phyloP scores from a whole-genome alignment of 2,888 invertebrate species.

The Mythimna impura region DNA sequence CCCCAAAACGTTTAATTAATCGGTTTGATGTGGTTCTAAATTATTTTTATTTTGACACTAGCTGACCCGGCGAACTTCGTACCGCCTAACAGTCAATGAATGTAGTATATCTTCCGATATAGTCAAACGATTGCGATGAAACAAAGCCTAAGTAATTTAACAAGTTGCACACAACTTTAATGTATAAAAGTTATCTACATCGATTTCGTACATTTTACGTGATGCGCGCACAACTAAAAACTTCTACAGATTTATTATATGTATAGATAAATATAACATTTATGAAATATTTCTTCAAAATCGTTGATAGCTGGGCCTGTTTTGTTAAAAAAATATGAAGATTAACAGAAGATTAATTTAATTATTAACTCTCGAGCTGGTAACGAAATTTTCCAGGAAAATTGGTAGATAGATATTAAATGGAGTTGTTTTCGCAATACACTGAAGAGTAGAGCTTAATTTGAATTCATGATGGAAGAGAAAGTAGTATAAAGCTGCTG shows the following conservation, averaged over 20 bases:
- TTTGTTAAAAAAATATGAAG: neutral
- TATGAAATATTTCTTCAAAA: neutral
- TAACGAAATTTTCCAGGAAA: neutral
- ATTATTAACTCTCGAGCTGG: neutral
- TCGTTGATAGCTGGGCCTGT: neutral
- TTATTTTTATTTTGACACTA: neutral
- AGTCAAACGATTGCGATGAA: no score
- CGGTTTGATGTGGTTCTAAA: constrained; percentile 5
- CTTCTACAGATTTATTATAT: no score
- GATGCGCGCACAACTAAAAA: no score
- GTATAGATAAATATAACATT: no score
- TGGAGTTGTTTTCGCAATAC: constrained; percentile 5
- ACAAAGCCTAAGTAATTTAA: no score
- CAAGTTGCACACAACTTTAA: no score
- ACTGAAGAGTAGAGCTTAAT: neutral
- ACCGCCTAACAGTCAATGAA: no score
- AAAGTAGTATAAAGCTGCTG: neutral
- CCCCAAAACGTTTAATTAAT: constrained; percentile 20
- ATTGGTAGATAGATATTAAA: neutral
- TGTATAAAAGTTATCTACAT: no score
- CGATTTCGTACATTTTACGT: no score
- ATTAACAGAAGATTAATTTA: neutral
- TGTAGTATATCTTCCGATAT: no score
- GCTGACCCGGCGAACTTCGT: no score
- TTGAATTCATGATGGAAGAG: neutral